Base-by-base conservation (phyloP, 2,113 vertebrate genomes). In the Dicerorhinus sumatrensis region DNA sequence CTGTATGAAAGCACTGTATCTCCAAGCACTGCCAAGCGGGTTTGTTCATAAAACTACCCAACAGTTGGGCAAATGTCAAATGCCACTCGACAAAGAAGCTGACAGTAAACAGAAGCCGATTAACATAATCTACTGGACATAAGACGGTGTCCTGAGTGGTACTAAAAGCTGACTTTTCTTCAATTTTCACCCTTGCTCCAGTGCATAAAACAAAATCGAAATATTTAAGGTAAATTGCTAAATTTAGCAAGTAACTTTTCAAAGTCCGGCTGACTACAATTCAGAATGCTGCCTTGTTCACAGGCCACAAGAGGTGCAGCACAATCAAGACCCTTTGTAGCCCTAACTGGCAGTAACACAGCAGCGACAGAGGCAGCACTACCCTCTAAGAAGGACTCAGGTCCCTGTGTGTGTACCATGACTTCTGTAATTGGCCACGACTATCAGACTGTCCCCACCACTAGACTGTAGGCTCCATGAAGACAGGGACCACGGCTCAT, bases 21-120 rank as follows among this genome's bases (percentile, higher is more conserved):
- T 65, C n/a, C 81, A 92, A 60, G 54, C 84, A 77, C 77, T 63
- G 91, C 72, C 65, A 85, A 86, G 88, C 48, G 9, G 10, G n/a
- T 76, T 36, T 67, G 62, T 89, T 94, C 65, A 86, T 27, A 82
- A 96, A 91, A 81, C 63, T 95, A 96, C 89, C 97, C 97, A 96
- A 97, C 96, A 98, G 96, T 96, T 97, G 93, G 89, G 72, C 91
- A 93, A 89, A 97, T 48, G 94, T 94, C 96, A 97, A 97, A 94
- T 8, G 91, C 39, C 95, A 77, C 60, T 72, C 84, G 36, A 36
- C 60, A 72, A 80, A 89, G 81, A 97, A 63, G 20, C 48, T 94
- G 77, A 95, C 60, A 76, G 72, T 91, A 81, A 94, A 96, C 65
- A 97, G 89, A 91, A 88, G 51, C 67, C 33, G 21, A 63, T 56